Conservation (phyloP, 2,113 vertebrate species). For the Tragulus kanchil region DNA sequence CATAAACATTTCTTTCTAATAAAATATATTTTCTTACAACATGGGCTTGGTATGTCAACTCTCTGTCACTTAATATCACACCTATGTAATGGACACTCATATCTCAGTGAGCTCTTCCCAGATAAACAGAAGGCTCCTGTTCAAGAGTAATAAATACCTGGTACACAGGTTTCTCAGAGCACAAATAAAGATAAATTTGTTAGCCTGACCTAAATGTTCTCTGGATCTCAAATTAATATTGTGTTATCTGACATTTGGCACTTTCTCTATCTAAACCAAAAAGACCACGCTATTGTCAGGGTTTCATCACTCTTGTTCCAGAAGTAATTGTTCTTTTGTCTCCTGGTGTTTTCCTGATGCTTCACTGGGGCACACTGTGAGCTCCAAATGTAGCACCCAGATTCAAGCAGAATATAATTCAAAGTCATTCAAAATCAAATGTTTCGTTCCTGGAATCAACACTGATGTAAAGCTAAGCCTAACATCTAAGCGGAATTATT, state of each 20-base stretch:
- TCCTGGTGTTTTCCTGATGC: not conserved
- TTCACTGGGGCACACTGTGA: not conserved
- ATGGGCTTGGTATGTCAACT: not conserved
- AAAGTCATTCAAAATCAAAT: constrained; percentile 51
- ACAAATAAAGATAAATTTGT: constrained; percentile 79
- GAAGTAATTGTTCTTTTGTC: constrained; percentile 38
- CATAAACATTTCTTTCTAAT: not conserved
- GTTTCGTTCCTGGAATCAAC: constrained; percentile 49
- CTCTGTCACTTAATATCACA: constrained; percentile 50
- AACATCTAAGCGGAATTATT: constrained; percentile 29
- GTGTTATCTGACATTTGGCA: constrained; percentile 78
- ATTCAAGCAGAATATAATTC: not conserved
- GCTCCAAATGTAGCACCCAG: not conserved
- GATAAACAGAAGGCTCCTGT: constrained; percentile 70
- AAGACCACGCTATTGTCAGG: constrained; percentile 31
- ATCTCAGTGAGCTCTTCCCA: constrained; percentile 44
- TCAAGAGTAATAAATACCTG: constrained; percentile 67
- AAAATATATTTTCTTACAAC: not conserved
- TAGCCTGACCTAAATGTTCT: constrained; percentile 64
- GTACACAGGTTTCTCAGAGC: constrained; percentile 45
- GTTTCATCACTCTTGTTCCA: constrained; percentile 63
- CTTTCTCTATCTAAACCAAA: constrained; percentile 63
- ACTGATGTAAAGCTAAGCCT: constrained; percentile 42
- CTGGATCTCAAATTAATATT: constrained; percentile 74
- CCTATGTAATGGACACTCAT: constrained; percentile 62